phyloP scores from a whole-genome alignment of 1,140 invertebrate species.

The Theocolax elegans region DNA sequence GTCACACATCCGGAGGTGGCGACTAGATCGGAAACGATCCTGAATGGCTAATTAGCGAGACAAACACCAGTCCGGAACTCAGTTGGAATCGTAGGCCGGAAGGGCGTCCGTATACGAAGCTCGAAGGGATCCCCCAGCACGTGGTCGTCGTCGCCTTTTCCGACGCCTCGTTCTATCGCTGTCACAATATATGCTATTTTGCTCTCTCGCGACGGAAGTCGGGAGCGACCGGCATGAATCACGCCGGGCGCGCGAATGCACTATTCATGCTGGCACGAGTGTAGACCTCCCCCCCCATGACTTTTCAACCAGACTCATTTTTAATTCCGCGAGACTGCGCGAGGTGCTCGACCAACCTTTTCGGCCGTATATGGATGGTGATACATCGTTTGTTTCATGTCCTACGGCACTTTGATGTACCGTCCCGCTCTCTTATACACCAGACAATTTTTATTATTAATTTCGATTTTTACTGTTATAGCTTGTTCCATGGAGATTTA shows the following conservation, averaged over 20 bases:
- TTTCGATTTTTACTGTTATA: no score
- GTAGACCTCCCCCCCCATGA: background rate
- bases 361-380: no score
- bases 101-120: slow-evolving; percentile 36
- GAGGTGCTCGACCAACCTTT: no score
- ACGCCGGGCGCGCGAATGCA: background rate
- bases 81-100: slow-evolving; percentile 52
- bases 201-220: slow-evolving; percentile 16
- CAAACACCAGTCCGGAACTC: slow-evolving; percentile 60
- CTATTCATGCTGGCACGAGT: no score
- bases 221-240: slow-evolving; percentile 8
- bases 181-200: slow-evolving; percentile 36
- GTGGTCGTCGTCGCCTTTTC: slow-evolving; percentile 21
- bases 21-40: slow-evolving; percentile 54
- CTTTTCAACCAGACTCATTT: background rate
- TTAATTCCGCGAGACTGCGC: background rate
- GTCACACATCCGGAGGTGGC: slow-evolving; percentile 59
- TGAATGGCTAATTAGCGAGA: slow-evolving; percentile 58
- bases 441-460: no score
- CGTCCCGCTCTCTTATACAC: no score
- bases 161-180: background rate
- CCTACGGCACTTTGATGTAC: no score
- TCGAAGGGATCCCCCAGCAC: slow-evolving; percentile 20
- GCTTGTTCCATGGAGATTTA: no score
- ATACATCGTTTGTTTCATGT: no score